phyloP scores from a whole-genome alignment of 2,797 vertebrate genomes.

The Sebastolobus altivelis region DNA sequence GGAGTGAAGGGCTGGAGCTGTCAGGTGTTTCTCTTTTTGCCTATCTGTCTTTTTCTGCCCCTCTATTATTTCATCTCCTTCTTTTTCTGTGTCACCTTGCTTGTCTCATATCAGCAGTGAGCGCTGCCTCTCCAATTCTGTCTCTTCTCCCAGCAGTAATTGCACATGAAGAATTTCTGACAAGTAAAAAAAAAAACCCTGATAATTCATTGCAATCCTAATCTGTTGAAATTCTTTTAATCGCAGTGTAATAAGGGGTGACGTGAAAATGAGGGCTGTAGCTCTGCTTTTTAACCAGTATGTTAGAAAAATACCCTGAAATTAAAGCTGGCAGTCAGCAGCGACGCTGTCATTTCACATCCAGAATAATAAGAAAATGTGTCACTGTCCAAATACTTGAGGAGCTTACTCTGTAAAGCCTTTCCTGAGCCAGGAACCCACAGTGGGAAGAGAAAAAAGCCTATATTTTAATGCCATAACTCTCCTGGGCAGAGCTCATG shows the following conservation, averaged over 20 bases:
- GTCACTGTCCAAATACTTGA: constrained; percentile 61
- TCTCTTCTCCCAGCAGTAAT: constrained; percentile 33
- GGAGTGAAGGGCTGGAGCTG: constrained; percentile 56
- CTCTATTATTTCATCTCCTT: constrained; percentile 40
- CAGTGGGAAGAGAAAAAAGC: constrained; percentile 5
- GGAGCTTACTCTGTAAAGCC: constrained; percentile 51
- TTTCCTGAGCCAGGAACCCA: constrained; percentile 38
- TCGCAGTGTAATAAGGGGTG: constrained; percentile 16
- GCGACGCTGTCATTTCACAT: constrained; percentile 49
- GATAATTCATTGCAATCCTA: constrained; percentile 26
- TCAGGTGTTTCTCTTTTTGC: constrained; percentile 52
- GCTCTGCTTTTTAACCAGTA: constrained; percentile 33
- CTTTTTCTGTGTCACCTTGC: constrained; percentile 39
- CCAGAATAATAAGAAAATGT: constrained; percentile 61
- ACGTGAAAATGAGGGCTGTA: constrained; percentile 24
- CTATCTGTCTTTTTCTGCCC: constrained; percentile 43
- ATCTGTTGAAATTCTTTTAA: constrained; percentile 37
- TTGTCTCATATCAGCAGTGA: constrained; percentile 32
- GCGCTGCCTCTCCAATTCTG: constrained; percentile 20
- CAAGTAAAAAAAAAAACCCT: constrained; percentile 10
- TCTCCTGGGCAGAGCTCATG: constrained; percentile 33
- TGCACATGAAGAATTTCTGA: constrained; percentile 40
- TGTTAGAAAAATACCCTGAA: constrained; percentile 41
- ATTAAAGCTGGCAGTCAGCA: constrained; percentile 53
- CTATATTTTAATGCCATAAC: constrained; percentile 43